Base-by-base conservation (phyloP, 2,113 vertebrate species). In the Acinonyx jubatus region DNA sequence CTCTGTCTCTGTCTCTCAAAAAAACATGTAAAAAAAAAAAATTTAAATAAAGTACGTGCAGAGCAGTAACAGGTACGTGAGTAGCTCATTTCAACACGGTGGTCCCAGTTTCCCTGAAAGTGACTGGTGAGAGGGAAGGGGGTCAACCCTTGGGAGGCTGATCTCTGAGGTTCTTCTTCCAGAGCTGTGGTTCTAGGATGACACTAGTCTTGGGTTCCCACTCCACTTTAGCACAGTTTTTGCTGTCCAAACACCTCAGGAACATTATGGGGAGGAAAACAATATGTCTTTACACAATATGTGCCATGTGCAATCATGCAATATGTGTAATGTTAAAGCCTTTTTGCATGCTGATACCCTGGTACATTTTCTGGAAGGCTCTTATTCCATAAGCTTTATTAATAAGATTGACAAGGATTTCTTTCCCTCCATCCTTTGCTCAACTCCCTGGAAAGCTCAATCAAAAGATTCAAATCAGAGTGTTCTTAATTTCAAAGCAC, bases 291-390 rank as follows among this genome's bases (percentile, higher is more conserved):
- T 45, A 45, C 45, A 45, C 45, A 45, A 45, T 45, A 45, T 9
- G 45, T 45, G 45, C 45, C 45, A 45, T 9, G 45, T 45, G 45
- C 45, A 45, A 9, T 45, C 45, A 9, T 45, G 45, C 18, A 14
- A 33, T 16, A n/a, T 7, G 41, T n/a, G 45, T 95, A 31, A 57
- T n/a, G 19, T 31, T 14, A 45, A 79, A n/a, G 38, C 7, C 21
- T 68, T 86, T 92, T 48, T 80, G 38, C 31, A 48, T 21, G 68
- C 57, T 7, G 45, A 87, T 50, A 87, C 23, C 31, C 48, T 90
- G 55, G 80, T 83, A 45, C 33, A 4, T 88, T 91, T 94, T 89
- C 93, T 55, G 71, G 85, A 94, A 96, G 45, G 57, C 15, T 78
- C 79, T 69, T 48, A 31, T 63, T 55, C 63, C 57, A 86, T 21